phyloP scores from a whole-genome alignment of 2,888 invertebrate genomes.

The Acheta domesticus region DNA sequence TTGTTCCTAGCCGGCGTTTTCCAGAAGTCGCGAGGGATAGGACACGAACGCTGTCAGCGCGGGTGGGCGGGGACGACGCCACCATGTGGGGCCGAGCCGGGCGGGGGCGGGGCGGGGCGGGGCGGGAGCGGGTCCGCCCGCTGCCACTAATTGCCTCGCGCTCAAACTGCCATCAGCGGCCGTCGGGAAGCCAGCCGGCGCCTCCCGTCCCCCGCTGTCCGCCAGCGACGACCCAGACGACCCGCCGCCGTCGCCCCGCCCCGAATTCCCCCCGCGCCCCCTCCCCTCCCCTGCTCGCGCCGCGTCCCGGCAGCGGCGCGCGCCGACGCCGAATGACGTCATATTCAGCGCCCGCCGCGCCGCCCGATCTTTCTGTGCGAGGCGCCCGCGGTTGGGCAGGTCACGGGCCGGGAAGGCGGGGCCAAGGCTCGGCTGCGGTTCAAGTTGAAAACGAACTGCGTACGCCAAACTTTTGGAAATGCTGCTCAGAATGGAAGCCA shows the following conservation, averaged over 20 bases:
- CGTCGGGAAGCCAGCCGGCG: background rate
- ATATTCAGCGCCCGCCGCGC: background rate
- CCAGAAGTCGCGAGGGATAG: too few species aligned
- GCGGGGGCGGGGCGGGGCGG: background rate
- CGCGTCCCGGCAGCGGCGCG: background rate
- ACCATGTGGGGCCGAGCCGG: too few species aligned
- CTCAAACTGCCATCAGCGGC: background rate
- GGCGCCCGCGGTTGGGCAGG: background rate
- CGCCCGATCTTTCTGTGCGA: background rate
- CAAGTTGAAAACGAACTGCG: too few species aligned
- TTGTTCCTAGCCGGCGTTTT: too few species aligned
- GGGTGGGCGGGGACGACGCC: too few species aligned
- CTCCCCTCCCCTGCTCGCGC: background rate
- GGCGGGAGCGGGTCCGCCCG: background rate
- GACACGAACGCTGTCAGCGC: too few species aligned
- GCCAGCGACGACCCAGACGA: too few species aligned
- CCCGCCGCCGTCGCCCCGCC: background rate
- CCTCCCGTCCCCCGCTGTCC: background rate
- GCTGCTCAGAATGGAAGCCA: too few species aligned
- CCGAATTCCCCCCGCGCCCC: background rate
- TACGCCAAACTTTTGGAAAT: too few species aligned
- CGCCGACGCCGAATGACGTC: background rate
- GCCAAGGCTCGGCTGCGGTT: too few species aligned
- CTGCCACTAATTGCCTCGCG: constrained; percentile 11
- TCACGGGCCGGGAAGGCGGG: too few species aligned